Conservation (phyloP, 1,140 invertebrate genomes). For the Limonius californicus region DNA sequence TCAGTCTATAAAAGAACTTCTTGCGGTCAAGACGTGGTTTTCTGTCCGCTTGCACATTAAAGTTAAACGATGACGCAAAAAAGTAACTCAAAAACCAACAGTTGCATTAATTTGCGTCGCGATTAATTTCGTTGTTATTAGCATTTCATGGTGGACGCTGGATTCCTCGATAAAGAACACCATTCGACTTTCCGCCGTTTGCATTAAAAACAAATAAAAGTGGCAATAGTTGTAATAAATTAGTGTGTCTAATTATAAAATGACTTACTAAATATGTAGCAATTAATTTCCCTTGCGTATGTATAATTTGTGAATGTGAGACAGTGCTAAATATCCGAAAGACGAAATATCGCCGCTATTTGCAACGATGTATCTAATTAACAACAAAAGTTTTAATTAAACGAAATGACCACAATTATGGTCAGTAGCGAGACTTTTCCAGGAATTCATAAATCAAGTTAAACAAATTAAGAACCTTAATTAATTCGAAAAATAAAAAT, state of each 20-base stretch:
- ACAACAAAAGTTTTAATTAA: too few species aligned
- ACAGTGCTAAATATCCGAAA: too few species aligned
- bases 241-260: background rate
- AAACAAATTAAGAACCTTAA: background rate
- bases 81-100: background rate
- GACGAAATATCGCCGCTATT: too few species aligned
- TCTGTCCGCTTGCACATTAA: background rate
- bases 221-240: background rate
- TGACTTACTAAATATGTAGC: too few species aligned
- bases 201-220: too few species aligned
- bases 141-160: background rate
- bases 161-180: background rate
- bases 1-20: conserved; percentile 11
- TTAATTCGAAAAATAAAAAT: background rate
- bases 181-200: too few species aligned
- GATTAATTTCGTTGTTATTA: background rate
- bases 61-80: background rate
- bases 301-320: too few species aligned
- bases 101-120: background rate
- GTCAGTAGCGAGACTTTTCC: too few species aligned
- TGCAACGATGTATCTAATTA: too few species aligned
- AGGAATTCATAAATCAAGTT: background rate
- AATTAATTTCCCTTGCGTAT: too few species aligned
- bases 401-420: too few species aligned
- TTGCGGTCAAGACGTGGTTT: background rate